Conservation (phyloP, 2,888 invertebrate species). For the Mythimna pallens region DNA sequence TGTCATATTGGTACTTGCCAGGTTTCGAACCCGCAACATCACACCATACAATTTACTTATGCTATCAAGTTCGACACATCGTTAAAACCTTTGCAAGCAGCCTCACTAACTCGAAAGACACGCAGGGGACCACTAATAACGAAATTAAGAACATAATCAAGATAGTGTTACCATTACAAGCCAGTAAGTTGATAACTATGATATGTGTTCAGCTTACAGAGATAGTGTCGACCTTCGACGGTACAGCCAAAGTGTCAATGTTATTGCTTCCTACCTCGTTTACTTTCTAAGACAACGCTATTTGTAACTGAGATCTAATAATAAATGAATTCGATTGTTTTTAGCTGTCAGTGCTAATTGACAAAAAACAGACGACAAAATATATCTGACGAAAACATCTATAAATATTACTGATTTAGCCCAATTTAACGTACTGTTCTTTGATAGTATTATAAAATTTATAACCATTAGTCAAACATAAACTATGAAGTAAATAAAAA, state of each 20-base stretch:
- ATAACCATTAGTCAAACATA: not conserved
- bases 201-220: conserved; percentile 54
- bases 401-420: not conserved
- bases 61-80: not conserved
- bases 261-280: conserved; percentile 65
- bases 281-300: conserved; percentile 65
- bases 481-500: not conserved
- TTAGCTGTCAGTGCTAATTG: conserved; percentile 5
- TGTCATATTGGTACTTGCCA: too few relatives aligned
- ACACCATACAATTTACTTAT: not conserved
- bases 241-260: conserved; percentile 55
- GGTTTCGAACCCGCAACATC: too few relatives aligned
- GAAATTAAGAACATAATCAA: conserved; percentile 46
- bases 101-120: conserved; percentile 32
- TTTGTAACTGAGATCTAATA: conserved; percentile 3
- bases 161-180: conserved; percentile 41
- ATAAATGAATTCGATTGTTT: conserved; percentile 10
- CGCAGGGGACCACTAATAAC: conserved; percentile 23
- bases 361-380: not conserved
- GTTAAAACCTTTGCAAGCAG: not conserved
- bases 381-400: not conserved
- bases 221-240: conserved; percentile 66
- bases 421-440: too few relatives aligned
- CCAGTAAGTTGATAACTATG: conserved; percentile 38
- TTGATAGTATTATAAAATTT: not conserved